Evolutionary conservation across 1,140 invertebrate species (phyloP).

Genomic region (Dinoponera quadriceps): DNA sequence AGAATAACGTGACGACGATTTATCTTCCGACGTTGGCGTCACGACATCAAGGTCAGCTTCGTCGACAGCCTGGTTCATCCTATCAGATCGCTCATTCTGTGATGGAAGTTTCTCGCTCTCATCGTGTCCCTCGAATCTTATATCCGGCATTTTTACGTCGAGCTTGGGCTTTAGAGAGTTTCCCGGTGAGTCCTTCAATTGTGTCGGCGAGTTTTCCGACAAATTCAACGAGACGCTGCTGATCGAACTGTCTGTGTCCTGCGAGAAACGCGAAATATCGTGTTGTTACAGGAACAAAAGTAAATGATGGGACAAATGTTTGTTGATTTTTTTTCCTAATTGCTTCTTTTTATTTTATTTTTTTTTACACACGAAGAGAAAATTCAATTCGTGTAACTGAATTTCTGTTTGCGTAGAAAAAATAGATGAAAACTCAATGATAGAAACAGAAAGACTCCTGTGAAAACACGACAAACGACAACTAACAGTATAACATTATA

Average conservation of each 20-base stretch:
- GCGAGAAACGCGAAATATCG: background rate
- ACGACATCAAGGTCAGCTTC: background rate
- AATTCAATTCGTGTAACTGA: too few relatives aligned
- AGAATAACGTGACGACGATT: conserved; percentile 24
- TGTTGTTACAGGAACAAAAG: background rate
- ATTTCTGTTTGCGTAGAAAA: too few relatives aligned
- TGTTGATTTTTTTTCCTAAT: too few relatives aligned
- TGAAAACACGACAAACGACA: too few relatives aligned
- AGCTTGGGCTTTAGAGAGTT: background rate
- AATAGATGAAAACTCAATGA: too few relatives aligned
- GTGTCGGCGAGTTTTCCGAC: conserved; percentile 47
- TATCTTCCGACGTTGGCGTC: conserved; percentile 3
- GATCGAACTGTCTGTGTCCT: conserved; percentile 37
- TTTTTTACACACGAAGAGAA: too few relatives aligned
- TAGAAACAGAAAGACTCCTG: too few relatives aligned
- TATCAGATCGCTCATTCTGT: background rate
- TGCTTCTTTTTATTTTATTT: too few relatives aligned
- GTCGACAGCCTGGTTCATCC: background rate
- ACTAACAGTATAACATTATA: too few relatives aligned
- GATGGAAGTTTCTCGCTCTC: conserved; percentile 11
- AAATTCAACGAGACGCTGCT: conserved; percentile 28
- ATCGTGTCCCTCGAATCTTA: background rate
- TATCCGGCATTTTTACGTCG: conserved; percentile 23
- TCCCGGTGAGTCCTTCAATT: conserved; percentile 22
- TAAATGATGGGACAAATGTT: too few relatives aligned